These are phyloP conservation scores for Halocynthia roretzi DNA, from an alignment of 23 tunicate species.

Conservation along the genomic window DNA sequence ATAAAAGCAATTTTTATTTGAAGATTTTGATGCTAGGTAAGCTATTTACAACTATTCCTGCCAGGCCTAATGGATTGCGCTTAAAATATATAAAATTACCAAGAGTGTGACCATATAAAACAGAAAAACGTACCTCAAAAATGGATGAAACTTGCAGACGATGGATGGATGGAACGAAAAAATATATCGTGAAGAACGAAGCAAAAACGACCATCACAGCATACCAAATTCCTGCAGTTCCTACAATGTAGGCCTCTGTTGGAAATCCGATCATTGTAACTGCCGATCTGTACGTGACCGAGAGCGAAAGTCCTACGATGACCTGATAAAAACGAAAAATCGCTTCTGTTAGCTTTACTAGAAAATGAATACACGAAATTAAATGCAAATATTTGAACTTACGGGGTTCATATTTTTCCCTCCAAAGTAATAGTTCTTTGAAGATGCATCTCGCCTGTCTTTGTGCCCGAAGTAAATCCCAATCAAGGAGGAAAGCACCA, in stretches of 20 bases:
- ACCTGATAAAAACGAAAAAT: background rate
- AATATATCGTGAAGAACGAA: background rate
- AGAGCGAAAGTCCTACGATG: background rate
- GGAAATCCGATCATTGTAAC: conserved; percentile 21
- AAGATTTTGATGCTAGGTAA: too few relatives aligned
- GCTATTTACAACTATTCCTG: too few relatives aligned
- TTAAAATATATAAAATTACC: background rate
- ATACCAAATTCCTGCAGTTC: conserved; percentile 4
- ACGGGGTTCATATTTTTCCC: conserved; percentile 15
- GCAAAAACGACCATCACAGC: background rate
- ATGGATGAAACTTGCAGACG: conserved; percentile 8
- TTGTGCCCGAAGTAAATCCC: conserved; percentile 18
- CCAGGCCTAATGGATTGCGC: too few relatives aligned
- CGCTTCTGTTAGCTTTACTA: too few relatives aligned
- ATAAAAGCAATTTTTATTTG: too few relatives aligned
- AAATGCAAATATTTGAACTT: background rate
- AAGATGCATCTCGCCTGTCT: conserved; percentile 11
- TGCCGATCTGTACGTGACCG: conserved; percentile 16
- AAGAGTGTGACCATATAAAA: background rate
- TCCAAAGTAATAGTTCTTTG: conserved; percentile 10
- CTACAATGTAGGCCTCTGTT: conserved; percentile 8
- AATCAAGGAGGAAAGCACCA: background rate
- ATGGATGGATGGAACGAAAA: conserved; percentile 14
- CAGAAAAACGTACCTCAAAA: conserved; percentile 7
- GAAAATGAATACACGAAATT: too few relatives aligned